Evolutionary conservation across 2,113 vertebrate species (phyloP), one percentile per base, ranked within the genome.

Genomic region (Cepphus grylle): DNA sequence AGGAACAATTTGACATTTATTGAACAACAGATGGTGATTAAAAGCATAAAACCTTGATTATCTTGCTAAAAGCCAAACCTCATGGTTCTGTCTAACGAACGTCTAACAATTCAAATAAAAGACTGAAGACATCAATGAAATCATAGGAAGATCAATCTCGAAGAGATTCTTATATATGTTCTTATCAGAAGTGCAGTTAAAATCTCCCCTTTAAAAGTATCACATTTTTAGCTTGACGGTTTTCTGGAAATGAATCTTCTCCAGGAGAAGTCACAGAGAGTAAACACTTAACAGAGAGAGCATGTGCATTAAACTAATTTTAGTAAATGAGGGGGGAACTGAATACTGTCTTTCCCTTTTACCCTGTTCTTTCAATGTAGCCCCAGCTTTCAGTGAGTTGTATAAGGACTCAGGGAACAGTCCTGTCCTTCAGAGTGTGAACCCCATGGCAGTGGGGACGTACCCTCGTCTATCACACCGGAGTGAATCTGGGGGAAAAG

Each of bases 11-110:
- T 98, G 97, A 98, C 97, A 98, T 98, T 98, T 98, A 98, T 97
- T 97, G 98, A 98, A 96, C 95, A 98, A 97, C 98, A 98, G 98
- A 98, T 98, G 97, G 97, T 91, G 94, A 98, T 98, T 98, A 98
- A 98, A 98, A 98, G 92, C 97, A 97, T 98, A 96, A 98, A 98
- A 97, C 82, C 80, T 97, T 95, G 94, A 97, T 96, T 98, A 97
- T 97, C 93, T 97, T 97, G 93, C 97, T 97, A 93, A 97, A 98
- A 97, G 89, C 79, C 82, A 67, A 81, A 59, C 43, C 11, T 91
- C 67, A 71, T 88, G 87, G 79, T 91, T 97, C 91, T 95, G 89
- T 89, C 58, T 94, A 96, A 87, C 62, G 74, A 90, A 94, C 92
- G 92, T 93, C 90, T 97, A 97, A 94, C 53, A 49, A 96, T 97